Conservation (phyloP, 2,888 invertebrate species). For the Hipparchia sbordonii region DNA sequence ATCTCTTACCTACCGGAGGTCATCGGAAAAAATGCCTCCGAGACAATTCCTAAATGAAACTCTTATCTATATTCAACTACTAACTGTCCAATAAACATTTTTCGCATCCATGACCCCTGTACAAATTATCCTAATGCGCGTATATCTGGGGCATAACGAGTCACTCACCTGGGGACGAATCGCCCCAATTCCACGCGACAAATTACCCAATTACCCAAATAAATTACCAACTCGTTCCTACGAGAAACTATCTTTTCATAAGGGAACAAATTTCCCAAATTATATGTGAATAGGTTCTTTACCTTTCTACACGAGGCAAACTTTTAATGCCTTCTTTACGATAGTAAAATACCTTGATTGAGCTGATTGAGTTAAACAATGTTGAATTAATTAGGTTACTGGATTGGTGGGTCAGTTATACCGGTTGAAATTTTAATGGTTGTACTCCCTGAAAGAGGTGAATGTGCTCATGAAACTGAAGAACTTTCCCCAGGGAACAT, state of each 20-base stretch:
- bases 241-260: slow-evolving; percentile 28
- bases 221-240: slow-evolving; percentile 62
- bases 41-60: no score
- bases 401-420: no score
- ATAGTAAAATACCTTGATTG: neutral
- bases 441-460: no score
- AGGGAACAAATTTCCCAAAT: slow-evolving; percentile 18
- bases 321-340: neutral
- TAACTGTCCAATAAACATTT: neutral
- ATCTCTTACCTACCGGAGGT: no score
- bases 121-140: slow-evolving; percentile 19
- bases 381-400: neutral
- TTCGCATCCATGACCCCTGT: neutral
- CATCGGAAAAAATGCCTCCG: no score
- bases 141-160: slow-evolving; percentile 26
- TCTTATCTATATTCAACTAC: neutral
- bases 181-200: slow-evolving; percentile 62
- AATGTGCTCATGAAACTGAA: no score
- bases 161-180: slow-evolving; percentile 63
- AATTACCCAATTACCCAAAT: slow-evolving; percentile 70
- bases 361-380: neutral
- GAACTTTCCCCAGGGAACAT: no score
- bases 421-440: no score
- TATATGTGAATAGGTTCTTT: slow-evolving; percentile 12
- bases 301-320: neutral